Evolutionary conservation across 2,797 vertebrate species (phyloP).

Genomic region (Myotis findleyi): DNA sequence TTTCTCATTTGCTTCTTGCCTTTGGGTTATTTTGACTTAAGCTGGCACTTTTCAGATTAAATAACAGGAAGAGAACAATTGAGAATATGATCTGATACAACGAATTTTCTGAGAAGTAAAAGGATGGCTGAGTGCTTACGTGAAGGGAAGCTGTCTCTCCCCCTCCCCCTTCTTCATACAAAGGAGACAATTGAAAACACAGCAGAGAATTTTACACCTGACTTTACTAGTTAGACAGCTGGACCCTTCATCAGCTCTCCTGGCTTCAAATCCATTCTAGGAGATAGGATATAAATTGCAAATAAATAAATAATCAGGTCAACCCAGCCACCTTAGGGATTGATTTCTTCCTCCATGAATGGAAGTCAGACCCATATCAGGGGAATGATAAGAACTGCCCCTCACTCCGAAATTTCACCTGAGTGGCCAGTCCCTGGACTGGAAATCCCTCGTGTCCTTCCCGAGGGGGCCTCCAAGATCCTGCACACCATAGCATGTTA

Average conservation of each 20-base stretch:
- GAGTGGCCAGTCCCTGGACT: background rate
- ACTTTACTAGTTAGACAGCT: background rate
- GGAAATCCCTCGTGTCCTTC: background rate
- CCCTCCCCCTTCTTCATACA: background rate
- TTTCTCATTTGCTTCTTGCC: constrained; percentile 50
- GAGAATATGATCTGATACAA: background rate
- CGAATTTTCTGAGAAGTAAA: background rate
- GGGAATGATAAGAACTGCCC: background rate
- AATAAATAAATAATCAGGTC: constrained; percentile 68
- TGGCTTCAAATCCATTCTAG: constrained; percentile 35
- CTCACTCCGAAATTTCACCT: background rate
- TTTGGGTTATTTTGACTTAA: constrained; percentile 45
- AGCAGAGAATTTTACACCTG: background rate
- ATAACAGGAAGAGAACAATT: background rate
- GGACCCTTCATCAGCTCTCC: background rate
- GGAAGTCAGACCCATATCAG: background rate
- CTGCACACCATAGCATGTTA: background rate
- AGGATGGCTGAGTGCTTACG: background rate
- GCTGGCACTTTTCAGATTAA: constrained; percentile 44
- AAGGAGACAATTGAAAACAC: background rate
- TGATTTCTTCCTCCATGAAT: background rate
- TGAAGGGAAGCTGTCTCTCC: background rate
- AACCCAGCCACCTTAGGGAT: background rate
- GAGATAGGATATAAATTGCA: constrained; percentile 46
- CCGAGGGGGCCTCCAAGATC: background rate